Conservation (phyloP, 2,797 vertebrate genomes). For the Toxotes lorentzi region DNA sequence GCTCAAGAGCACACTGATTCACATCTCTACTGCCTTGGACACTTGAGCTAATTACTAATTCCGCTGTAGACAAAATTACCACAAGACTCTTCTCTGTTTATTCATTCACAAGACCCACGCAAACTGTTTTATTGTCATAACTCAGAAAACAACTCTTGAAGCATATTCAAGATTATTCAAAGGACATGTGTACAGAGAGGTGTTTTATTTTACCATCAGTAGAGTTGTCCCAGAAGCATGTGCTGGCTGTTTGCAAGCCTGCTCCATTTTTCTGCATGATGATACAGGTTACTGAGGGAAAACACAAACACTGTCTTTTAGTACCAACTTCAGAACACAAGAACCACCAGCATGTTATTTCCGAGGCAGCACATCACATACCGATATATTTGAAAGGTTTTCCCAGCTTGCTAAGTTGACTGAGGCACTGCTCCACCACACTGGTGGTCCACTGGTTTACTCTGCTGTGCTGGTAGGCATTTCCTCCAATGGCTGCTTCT, state of each 20-base stretch:
- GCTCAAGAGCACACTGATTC: background rate
- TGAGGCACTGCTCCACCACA: conserved; percentile 93
- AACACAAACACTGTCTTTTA: background rate
- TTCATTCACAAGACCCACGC: too few relatives aligned
- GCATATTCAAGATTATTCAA: background rate
- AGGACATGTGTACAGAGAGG: background rate
- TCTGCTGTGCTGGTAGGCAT: conserved; percentile 92
- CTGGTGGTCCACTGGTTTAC: conserved; percentile 94
- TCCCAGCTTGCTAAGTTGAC: conserved; percentile 93
- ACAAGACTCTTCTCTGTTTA: background rate
- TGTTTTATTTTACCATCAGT: conserved; percentile 88
- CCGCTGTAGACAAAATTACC: background rate
- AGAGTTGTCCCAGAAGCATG: conserved; percentile 96
- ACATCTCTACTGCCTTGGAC: background rate
- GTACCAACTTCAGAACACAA: background rate
- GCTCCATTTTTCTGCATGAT: conserved; percentile 99
- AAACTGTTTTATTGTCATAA: background rate
- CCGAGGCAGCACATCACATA: conserved; percentile 63
- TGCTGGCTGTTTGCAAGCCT: conserved; percentile 92
- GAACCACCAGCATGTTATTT: background rate
- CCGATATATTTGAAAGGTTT: conserved; percentile 98
- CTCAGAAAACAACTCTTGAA: background rate
- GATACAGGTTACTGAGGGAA: conserved; percentile 89
- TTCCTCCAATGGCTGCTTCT: conserved; percentile 91
- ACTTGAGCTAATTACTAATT: background rate